Base-by-base conservation (phyloP, 2,797 vertebrate genomes). In the Podarcis siculus region DNA sequence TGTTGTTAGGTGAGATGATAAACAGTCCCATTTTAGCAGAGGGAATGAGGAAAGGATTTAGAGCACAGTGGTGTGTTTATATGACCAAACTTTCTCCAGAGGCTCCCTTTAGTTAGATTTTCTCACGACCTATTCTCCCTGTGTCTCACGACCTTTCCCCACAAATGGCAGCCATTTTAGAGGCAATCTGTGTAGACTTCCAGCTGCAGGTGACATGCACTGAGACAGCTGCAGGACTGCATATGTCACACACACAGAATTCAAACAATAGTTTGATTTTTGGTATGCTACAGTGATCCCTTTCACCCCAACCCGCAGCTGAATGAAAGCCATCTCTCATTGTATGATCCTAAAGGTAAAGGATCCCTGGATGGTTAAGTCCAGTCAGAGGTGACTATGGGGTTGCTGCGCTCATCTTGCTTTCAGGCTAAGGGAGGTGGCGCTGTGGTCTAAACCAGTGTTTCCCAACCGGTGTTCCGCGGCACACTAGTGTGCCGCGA, bases 81-180 rank as follows among this genome's bases (percentile, higher is more conserved):
- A 37, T 84, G 82, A 75, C 27, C 27, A 85, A 75, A 80, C 89
- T 7, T 35, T 82, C 82, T 92, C 80, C 86, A 89, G 42, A 61
- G 86, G 17, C 83, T 91, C 86, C 82, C 67, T 76, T 35, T 77
- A 45, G 8, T 76, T 76, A 35, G n/a, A 76, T 69, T 77, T 83
- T 77, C 72, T 49, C 61, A 76, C 25, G 2, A 25, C 23, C 72
- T 67, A 30, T 75, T 82, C 32, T 69, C 42, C 9, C 25, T 58
- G 45, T 27, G 37, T 69, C 78, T 87, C 4, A 1, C n/a, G 39
- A 66, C n/a, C 42, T 21, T 82, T 19, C 37, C 37, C n/a, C 17
- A 66, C 13, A 76, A 66, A 27, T 19, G 37, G 30, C 69, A 75
- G 13, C 39, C 15, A 8, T 30, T 64, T 66, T 45, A 76, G n/a